Percentiles rank a stretch among this genome's conserved stretches.
Conservation (phyloP, 2,888 invertebrate genomes). For the Meganola albula region DNA sequence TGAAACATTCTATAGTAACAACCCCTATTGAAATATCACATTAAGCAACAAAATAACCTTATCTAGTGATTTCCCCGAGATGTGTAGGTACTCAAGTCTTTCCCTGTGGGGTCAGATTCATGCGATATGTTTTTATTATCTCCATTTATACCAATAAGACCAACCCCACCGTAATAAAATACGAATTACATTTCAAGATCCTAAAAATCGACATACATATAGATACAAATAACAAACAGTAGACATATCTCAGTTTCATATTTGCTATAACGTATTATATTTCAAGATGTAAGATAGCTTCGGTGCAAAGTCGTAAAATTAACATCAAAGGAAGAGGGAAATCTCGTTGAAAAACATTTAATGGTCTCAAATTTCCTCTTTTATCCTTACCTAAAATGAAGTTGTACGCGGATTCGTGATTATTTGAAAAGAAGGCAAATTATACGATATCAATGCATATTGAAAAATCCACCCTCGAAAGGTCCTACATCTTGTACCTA, state of each 20-base stretch:
- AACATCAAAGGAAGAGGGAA: constrained; percentile 9
- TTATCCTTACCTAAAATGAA: constrained; percentile 18
- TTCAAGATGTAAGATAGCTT: too few relatives aligned
- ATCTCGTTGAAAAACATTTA: constrained; percentile 1
- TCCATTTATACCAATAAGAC: background rate
- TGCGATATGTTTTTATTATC: background rate
- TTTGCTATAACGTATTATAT: too few relatives aligned
- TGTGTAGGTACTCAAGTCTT: background rate
- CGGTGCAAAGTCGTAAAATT: constrained; percentile 1
- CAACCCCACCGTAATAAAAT: background rate
- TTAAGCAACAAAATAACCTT: too few relatives aligned
- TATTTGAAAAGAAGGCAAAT: constrained; percentile 20
- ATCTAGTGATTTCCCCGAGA: too few relatives aligned
- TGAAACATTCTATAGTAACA: too few relatives aligned
- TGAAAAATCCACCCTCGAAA: constrained; percentile 13
- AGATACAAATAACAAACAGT: background rate
- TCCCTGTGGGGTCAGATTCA: background rate
- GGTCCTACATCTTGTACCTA: constrained; percentile 13
- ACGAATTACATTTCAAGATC: background rate
- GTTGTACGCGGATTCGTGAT: constrained; percentile 19
- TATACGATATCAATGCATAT: constrained; percentile 23
- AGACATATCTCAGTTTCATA: background rate
- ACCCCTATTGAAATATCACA: too few relatives aligned
- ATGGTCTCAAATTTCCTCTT: too few relatives aligned
- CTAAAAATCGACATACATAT: background rate